These are phyloP conservation scores for Rhabdomys dilectus DNA, from an alignment of 2,113 vertebrate species.

Conservation along the genomic window DNA sequence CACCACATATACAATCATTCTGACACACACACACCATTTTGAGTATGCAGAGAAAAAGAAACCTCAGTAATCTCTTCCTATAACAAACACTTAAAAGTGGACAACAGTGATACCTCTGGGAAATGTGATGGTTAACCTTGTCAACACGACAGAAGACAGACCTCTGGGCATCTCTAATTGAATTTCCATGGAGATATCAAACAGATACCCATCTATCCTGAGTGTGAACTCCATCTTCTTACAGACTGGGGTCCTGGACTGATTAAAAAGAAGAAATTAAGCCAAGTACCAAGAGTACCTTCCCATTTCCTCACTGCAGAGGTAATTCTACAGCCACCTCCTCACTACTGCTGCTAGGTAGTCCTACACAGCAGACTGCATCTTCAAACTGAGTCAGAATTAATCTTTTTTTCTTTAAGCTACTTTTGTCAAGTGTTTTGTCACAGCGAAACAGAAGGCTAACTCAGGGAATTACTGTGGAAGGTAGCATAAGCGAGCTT, in stretches of 20 bases:
- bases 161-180: background rate
- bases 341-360: background rate
- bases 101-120: background rate
- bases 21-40: background rate
- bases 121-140: background rate
- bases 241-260: background rate
- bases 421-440: background rate
- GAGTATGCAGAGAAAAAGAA: background rate
- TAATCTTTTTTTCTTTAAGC: background rate
- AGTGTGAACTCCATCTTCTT: background rate
- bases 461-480: background rate
- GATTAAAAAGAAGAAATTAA: background rate
- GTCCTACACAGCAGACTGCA: background rate
- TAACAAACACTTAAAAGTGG: background rate
- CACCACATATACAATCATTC: background rate
- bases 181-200: background rate
- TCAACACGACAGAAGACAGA: background rate
- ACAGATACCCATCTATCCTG: background rate
- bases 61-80: background rate
- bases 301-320: background rate
- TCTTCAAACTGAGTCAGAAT: background rate
- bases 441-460: background rate
- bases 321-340: rapidly evolving
- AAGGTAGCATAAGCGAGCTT: background rate
- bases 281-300: background rate